These are phyloP conservation scores for Haliaeetus leucogaster DNA, from an alignment of 2,113 vertebrate genomes.

Conservation along the genomic window DNA sequence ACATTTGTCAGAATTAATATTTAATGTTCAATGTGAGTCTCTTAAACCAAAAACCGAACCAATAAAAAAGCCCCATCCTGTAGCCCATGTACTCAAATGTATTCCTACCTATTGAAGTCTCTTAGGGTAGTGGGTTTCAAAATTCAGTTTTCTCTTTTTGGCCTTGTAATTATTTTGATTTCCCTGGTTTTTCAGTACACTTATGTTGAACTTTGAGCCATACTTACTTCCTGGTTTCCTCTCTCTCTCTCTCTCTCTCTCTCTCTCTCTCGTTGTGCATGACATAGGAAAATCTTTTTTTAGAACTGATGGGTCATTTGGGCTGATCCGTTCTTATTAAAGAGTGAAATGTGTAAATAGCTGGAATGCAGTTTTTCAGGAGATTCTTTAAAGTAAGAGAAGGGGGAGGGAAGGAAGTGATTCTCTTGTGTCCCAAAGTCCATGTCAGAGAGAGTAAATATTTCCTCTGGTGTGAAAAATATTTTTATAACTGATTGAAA, in stretches of 20 bases:
- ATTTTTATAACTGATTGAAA: conserved; percentile 56
- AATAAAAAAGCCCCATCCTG: neutral
- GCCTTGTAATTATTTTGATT: neutral
- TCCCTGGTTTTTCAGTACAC: neutral
- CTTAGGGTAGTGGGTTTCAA: neutral
- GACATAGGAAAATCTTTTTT: conserved; percentile 36
- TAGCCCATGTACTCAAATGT: neutral
- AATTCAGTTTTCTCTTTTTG: neutral
- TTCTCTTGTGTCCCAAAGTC: conserved; percentile 63
- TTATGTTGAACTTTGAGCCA: neutral
- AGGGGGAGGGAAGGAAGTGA: conserved; percentile 24
- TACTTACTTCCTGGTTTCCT: neutral
- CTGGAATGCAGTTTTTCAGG: conserved; percentile 65
- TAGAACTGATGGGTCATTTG: conserved; percentile 11
- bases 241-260: neutral
- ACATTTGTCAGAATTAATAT: neutral
- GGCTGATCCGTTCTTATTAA: conserved; percentile 23
- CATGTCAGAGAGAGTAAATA: conserved; percentile 28
- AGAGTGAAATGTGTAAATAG: conserved; percentile 67
- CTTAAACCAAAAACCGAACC: neutral
- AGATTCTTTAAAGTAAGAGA: conserved; percentile 47
- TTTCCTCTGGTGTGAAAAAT: conserved; percentile 44
- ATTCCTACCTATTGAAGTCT: neutral
- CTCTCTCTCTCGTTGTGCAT: neutral
- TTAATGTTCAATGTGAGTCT: neutral